phyloP scores from a whole-genome alignment of 2,113 vertebrate species.

The Abramis brama region DNA sequence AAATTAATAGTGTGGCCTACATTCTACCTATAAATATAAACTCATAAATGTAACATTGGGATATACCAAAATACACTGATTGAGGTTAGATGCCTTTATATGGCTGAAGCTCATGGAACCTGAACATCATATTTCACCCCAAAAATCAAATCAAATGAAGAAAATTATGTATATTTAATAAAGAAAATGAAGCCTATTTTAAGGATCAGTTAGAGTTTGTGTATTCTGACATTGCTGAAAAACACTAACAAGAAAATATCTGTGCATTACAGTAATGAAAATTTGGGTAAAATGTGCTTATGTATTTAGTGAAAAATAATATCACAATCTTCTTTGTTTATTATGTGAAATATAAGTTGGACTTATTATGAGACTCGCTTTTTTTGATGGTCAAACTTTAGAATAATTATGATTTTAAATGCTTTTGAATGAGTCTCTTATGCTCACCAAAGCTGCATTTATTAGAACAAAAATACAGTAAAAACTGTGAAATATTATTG shows the following conservation, averaged over 20 bases:
- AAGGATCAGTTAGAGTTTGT: background rate
- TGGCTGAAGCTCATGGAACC: background rate
- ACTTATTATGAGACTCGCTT: background rate
- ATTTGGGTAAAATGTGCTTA: background rate
- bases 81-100: slow-evolving; percentile 13
- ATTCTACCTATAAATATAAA: background rate
- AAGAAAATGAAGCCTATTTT: background rate
- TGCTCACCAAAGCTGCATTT: background rate
- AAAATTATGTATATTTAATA: too few relatives aligned
- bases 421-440: background rate
- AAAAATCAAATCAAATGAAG: background rate
- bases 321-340: background rate
- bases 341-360: background rate
- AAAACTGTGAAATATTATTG: too few relatives aligned
- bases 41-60: background rate
- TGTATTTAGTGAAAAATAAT: background rate
- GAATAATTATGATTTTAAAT: background rate
- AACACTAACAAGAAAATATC: too few relatives aligned
- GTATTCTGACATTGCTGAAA: too few relatives aligned
- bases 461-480: background rate
- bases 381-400: background rate
- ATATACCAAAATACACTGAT: background rate
- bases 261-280: too few relatives aligned
- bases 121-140: background rate
- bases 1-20: slow-evolving; percentile 13